Evolutionary conservation across 2,113 vertebrate genomes (phyloP).

Genomic region (Tachysurus vachellii): DNA sequence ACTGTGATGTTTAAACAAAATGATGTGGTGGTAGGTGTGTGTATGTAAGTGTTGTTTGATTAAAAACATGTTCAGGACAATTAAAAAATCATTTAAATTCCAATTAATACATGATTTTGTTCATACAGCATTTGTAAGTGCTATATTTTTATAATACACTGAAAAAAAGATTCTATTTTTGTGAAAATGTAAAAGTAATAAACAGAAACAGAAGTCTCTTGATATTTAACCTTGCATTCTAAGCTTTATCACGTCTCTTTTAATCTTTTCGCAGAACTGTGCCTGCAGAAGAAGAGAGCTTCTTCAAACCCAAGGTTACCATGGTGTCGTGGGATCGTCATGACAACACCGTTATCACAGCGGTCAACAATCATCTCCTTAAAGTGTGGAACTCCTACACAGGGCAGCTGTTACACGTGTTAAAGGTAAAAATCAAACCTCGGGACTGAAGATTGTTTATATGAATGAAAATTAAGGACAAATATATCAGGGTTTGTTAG

Average conservation of each 20-base stretch:
- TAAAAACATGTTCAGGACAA: not conserved
- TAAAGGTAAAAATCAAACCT: constrained; percentile 77
- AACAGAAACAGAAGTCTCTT: not conserved
- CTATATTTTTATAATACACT: not conserved
- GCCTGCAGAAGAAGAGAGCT: constrained; percentile 79
- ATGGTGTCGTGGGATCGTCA: constrained; percentile 98
- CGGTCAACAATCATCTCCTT: constrained; percentile 93
- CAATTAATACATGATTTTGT: not conserved
- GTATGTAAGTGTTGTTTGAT: not conserved
- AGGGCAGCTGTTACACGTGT: constrained; percentile 89
- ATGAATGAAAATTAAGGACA: not conserved
- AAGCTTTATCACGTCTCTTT: not conserved
- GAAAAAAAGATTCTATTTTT: not conserved
- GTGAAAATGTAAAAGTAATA: not conserved
- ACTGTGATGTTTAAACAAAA: not conserved
- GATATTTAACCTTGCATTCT: not conserved
- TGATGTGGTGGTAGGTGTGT: not conserved
- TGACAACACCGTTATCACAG: constrained; percentile 92
- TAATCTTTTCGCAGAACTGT: constrained; percentile 60
- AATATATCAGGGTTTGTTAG: not conserved
- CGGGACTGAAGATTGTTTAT: not conserved
- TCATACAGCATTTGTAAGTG: not conserved
- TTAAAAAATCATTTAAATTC: not conserved
- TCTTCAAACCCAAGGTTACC: constrained; percentile 95
- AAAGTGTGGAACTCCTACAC: constrained; percentile 97